Percentiles rank a stretch among this genome's conserved stretches.
Evolutionary conservation across 1,140 invertebrate species (phyloP).

Genomic region (Elymnias hypermnestra): DNA sequence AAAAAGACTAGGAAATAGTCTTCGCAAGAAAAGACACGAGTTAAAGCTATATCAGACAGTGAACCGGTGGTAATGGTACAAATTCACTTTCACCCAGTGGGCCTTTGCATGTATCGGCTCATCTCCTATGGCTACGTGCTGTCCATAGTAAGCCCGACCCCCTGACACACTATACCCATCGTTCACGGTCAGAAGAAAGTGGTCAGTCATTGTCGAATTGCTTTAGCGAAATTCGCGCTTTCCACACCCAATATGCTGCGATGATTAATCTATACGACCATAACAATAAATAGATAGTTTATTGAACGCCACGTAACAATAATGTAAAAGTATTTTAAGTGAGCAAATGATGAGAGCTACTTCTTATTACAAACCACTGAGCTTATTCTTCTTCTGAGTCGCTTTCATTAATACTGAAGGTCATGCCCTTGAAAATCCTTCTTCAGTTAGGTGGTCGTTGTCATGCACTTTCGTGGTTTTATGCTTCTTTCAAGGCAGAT

Average conservation of each 20-base stretch:
- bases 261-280: too few species aligned
- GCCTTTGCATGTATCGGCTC: constrained; percentile 17
- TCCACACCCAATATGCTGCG: constrained; percentile 20
- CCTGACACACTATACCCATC: constrained; percentile 37
- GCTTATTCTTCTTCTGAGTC: too few species aligned
- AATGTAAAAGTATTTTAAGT: constrained; percentile 18
- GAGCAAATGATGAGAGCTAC: background rate
- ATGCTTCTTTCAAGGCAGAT: too few species aligned
- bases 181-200: constrained; percentile 44
- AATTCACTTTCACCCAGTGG: constrained; percentile 42
- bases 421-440: too few species aligned
- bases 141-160: constrained; percentile 35
- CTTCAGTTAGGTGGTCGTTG: too few species aligned
- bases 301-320: too few species aligned
- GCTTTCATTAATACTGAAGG: too few species aligned
- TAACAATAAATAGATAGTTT: too few species aligned
- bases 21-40: too few species aligned
- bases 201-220: constrained; percentile 26
- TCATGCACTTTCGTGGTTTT: too few species aligned
- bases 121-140: constrained; percentile 36
- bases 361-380: background rate
- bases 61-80: background rate
- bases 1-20: too few species aligned
- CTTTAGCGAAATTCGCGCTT: constrained; percentile 23
- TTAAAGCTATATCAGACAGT: background rate